Base-by-base conservation (phyloP, 2,113 vertebrate species). In the Zosterops pallidus region DNA sequence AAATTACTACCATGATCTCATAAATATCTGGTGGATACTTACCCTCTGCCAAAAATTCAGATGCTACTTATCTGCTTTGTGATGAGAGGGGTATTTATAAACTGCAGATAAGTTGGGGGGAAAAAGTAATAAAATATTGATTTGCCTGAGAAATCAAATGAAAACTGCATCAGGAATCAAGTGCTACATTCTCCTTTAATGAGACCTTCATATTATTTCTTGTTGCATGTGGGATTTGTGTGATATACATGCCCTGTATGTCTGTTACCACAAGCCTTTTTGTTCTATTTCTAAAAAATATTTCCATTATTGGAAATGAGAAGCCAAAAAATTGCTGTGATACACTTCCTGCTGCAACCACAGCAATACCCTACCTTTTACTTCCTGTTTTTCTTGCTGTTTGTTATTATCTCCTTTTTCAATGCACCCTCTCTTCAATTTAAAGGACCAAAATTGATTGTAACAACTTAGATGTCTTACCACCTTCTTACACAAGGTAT, bases 1-100 rank as follows among this genome's bases (percentile, higher is more conserved):
- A 11, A 90, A 56, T 19, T 64, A 11, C 3, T 84, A 39, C 24
- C 41, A 33, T 0, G 5, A 37, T 64, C 37, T 52, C 4, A 0
- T 33, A 86, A 50, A 52, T 83, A 77, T 17, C 24, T 91, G 39
- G 25, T 33, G 53, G 50, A 60, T 25, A 24, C 28, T 49, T 35
- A 33, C 8, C 23, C 49, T 75, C 33, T 67, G 44, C 35, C 78
- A 68, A 59, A 68, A 14, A 44, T 23, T 87, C 65, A 85, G 57
- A 78, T 69, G 28, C 31, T 52, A 37, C 8, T 75, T 64, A n/a
- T 17, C 33, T 59, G 42, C 65, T 82, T 64, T 68, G 39, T 39
- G 33, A 62, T 16, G 22, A 65, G 28, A 89, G n/a, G 18, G 15
- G 46, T 28, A 71, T 52, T 78, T 14, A 42, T 6, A 72, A 89